A percentile compares a stretch with the other conserved stretches of the same genome.
Conservation (phyloP, 37 sponge, comb jelly and placozoan species). For the Tethya wilhelma region DNA sequence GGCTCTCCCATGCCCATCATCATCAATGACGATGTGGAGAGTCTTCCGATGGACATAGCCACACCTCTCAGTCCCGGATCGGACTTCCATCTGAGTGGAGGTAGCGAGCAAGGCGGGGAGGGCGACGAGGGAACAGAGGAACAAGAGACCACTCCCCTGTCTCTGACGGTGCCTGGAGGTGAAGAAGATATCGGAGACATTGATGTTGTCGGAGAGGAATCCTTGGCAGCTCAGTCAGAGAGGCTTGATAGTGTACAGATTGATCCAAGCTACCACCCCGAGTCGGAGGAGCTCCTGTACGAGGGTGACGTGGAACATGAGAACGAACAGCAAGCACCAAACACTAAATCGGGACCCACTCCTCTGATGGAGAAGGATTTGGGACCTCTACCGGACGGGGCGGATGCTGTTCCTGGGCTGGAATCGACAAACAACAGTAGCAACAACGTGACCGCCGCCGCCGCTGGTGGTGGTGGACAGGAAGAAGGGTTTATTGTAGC, state of each 20-base stretch:
- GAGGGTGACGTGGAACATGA: slow-evolving; percentile 50
- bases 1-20: no score
- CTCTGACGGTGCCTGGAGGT: no score
- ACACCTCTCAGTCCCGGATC: not conserved
- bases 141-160: not conserved
- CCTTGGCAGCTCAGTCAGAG: not conserved
- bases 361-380: no score
- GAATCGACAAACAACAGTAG: no score
- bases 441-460: not conserved
- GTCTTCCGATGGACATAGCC: slow-evolving; percentile 13
- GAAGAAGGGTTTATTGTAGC: slow-evolving; percentile 37
- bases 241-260: slow-evolving; percentile 39
- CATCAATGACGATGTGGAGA: not conserved
- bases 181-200: not conserved
- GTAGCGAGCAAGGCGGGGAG: not conserved
- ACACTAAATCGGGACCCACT: not conserved
- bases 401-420: no score
- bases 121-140: not conserved
- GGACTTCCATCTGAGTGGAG: not conserved
- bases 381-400: not conserved
- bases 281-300: slow-evolving; percentile 45
- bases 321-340: not conserved
- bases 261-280: slow-evolving; percentile 44
- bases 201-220: not conserved
- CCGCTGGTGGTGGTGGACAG: not conserved